These are phyloP conservation scores for Aphaenogaster ashmeadi DNA, from an alignment of 1,140 invertebrate species.

Conservation along the genomic window DNA sequence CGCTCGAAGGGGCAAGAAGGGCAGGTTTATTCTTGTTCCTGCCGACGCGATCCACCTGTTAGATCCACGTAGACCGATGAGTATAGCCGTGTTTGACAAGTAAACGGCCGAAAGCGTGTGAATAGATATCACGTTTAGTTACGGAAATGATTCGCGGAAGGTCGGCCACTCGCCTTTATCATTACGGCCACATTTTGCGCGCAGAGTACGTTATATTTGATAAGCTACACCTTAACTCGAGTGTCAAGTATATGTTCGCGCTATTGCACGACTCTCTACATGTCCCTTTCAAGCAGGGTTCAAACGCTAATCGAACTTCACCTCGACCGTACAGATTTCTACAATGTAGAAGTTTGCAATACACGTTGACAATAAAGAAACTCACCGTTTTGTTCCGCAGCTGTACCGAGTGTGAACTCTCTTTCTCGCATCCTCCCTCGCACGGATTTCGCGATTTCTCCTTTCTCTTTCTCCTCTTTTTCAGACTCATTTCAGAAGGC, in stretches of 20 bases:
- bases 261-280: conserved; percentile 82
- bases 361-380: conserved; percentile 73
- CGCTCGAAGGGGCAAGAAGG: no score
- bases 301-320: conserved; percentile 72
- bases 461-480: not conserved
- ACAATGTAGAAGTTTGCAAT: conserved; percentile 82
- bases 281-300: conserved; percentile 82
- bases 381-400: conserved; percentile 37
- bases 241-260: conserved; percentile 70
- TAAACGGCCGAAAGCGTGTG: not conserved
- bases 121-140: not conserved
- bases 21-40: conserved; percentile 8
- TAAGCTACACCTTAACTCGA: conserved; percentile 63
- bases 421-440: not conserved
- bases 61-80: not conserved
- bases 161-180: conserved; percentile 5
- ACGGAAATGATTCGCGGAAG: not conserved
- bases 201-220: conserved; percentile 30
- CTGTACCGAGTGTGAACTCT: no score
- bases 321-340: conserved; percentile 76
- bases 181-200: not conserved
- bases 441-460: not conserved
- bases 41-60: conserved; percentile 39
- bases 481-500: not conserved
- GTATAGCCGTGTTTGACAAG: conserved; percentile 8